Percentiles rank a stretch among this genome's conserved stretches.
Evolutionary conservation across 2,888 invertebrate genomes (phyloP).

Genomic region (Drosophila prostipennis): DNA sequence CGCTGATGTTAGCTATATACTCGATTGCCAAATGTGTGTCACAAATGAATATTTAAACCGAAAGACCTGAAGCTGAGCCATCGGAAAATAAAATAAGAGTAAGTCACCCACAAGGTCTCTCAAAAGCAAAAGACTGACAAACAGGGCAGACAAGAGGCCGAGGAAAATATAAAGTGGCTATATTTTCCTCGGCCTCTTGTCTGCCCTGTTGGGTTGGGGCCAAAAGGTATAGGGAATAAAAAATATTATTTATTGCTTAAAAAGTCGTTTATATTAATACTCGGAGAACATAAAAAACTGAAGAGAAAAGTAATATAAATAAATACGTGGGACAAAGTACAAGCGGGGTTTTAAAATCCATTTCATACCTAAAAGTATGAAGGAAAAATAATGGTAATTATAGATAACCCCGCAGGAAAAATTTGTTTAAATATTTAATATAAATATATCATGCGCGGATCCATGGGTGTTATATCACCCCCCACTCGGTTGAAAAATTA

Average conservation of each 20-base stretch:
- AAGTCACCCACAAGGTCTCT: constrained; percentile 11
- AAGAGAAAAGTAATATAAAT: too few relatives aligned
- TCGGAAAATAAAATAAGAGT: constrained; percentile 16
- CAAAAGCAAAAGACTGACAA: neutral
- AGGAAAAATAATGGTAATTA: too few relatives aligned
- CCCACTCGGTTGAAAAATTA: too few relatives aligned
- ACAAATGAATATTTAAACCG: constrained; percentile 13
- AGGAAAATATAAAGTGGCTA: too few relatives aligned
- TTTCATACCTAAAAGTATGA: too few relatives aligned
- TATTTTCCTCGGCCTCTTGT: too few relatives aligned
- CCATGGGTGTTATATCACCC: too few relatives aligned
- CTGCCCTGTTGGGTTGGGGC: neutral
- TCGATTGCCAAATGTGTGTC: neutral
- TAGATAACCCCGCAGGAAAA: too few relatives aligned
- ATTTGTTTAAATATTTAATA: too few relatives aligned
- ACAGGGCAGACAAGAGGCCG: neutral
- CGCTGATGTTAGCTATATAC: constrained; percentile 50
- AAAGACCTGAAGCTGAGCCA: constrained; percentile 7
- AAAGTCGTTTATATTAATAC: neutral
- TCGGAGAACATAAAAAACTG: neutral
- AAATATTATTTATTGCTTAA: neutral
- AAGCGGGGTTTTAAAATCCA: too few relatives aligned
- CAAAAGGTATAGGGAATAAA: neutral
- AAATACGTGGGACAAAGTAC: too few relatives aligned
- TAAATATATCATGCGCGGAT: too few relatives aligned